Evolutionary conservation across 2,888 invertebrate species (phyloP), one percentile per base, ranked within the genome.

Genomic region (Eupithecia subfuscata): DNA sequence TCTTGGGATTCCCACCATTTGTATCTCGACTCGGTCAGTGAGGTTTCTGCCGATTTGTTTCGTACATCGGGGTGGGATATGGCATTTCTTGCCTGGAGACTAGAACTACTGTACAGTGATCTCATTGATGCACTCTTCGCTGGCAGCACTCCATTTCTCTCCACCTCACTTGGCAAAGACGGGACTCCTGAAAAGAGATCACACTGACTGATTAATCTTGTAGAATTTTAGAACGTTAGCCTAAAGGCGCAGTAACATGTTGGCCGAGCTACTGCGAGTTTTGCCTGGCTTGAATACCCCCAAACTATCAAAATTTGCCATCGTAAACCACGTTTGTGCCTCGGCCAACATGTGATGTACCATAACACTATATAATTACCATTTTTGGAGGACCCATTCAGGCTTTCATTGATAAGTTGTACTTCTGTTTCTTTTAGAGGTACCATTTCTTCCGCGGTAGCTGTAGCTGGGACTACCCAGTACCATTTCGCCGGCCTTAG

Each of bases 401-500:
- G 70, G 79, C 89, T 92, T 18, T 90, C 90, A 80, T 92, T 92
- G 1, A 89, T 83, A 64, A 91, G 85, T 78, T 91, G 91, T 45
- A 85, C 78, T 65, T 85, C 87, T 25, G 81, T 79, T 69, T 91
- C 90, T 68, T 87, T 93, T 25, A 95, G 79, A 60, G 93, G 92
- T 64, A 85, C 83, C 82, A 88, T 84, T 86, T 95, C 93, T 84
- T 92, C 92, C 40, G 82, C 69, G 60, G 78, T 74, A 45, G 86
- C 69, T 64, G 78, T 75, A 43, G 86, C 86, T 43, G 91, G 88
- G 76, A 90, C 84, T 82, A 91, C 95, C 86, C 95, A 89, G 87
- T 97, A 96, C 96, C 96, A 96, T 88, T 96, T 96, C 3, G 96
- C 94, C 25, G 97, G 97, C 83, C 97, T 96, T 65, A 97, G 91